Base-by-base conservation (phyloP, 2,797 vertebrate species). In the Avahi laniger region DNA sequence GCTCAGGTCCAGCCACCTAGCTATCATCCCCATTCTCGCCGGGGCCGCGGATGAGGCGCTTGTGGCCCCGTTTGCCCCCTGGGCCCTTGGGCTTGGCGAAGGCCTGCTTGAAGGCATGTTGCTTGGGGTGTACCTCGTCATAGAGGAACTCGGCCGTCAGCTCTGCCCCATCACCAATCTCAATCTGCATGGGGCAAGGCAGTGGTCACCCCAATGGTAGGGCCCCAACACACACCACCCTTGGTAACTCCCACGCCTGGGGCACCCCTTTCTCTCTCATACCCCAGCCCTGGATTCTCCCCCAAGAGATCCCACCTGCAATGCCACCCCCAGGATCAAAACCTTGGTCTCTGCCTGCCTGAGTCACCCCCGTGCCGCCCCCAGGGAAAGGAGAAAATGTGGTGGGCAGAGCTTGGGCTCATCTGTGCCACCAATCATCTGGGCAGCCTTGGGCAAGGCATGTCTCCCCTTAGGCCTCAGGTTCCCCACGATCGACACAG, bases 71-170 rank as follows among this genome's bases (percentile, higher is more conserved):
- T 95, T 99, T 99, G 63, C 99, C 99, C 61, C 99, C 99, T 0
- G 99, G 99, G 91, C 99, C 99, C 17, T 99, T 99, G 97, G 99
- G 99, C 98, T 99, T 99, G 98, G 99, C 98, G 57, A 99, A 99
- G 75, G 99, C 99, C 99, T 99, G 99, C 98, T 99, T 99, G 97
- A 99, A 99, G 97, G 99, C 99, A 0, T 99, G 99, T 95, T 99
- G 99, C 98, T 99, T 99, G 38, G 99, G 99, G 97, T 99, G 99
- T 72, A 99, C 99, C 98, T 99, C 99, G 7, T 99, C 99, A 0
- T 99, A 99, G 93, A 99, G 99, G 98, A 99, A 99, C 93, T 99
- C 99, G 0, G 99, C 99, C 0, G 99, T 99, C 98, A 99, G 99
- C 97, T 99, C 99, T 0, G 99, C 99, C 0, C 99, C 99, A 0